These are phyloP conservation scores for Erebia epiphron DNA, from an alignment of 2,888 invertebrate genomes.

Conservation along the genomic window DNA sequence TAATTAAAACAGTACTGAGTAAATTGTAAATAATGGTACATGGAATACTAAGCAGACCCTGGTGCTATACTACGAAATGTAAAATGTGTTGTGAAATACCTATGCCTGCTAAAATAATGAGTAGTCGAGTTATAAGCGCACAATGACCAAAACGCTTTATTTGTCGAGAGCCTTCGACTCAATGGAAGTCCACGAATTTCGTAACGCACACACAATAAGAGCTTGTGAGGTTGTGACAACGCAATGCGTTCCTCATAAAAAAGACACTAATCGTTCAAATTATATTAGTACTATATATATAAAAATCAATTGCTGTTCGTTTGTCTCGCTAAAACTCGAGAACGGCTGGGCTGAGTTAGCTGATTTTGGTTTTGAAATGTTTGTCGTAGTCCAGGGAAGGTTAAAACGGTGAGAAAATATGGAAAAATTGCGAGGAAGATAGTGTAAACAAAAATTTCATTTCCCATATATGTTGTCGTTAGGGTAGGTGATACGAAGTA, in stretches of 20 bases:
- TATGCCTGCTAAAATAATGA: not conserved
- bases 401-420: too few relatives aligned
- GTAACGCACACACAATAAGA: not conserved
- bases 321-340: too few relatives aligned
- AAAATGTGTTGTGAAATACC: not conserved
- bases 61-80: not conserved
- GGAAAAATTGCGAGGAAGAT: too few relatives aligned
- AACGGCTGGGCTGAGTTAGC: too few relatives aligned
- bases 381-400: too few relatives aligned
- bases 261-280: conserved; percentile 20
- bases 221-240: conserved; percentile 13
- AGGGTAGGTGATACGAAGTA: too few relatives aligned
- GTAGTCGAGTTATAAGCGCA: not conserved
- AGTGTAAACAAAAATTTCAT: too few relatives aligned
- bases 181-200: conserved; percentile 12
- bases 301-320: too few relatives aligned
- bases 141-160: conserved; percentile 1
- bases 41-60: conserved; percentile 2
- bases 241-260: conserved; percentile 15
- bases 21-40: conserved; percentile 4
- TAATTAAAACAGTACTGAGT: too few relatives aligned
- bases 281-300: conserved; percentile 18
- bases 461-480: too few relatives aligned
- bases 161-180: conserved; percentile 13
- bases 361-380: too few relatives aligned